Base-by-base conservation (phyloP, 2,113 vertebrate genomes). In the Siphamia tubifer region DNA sequence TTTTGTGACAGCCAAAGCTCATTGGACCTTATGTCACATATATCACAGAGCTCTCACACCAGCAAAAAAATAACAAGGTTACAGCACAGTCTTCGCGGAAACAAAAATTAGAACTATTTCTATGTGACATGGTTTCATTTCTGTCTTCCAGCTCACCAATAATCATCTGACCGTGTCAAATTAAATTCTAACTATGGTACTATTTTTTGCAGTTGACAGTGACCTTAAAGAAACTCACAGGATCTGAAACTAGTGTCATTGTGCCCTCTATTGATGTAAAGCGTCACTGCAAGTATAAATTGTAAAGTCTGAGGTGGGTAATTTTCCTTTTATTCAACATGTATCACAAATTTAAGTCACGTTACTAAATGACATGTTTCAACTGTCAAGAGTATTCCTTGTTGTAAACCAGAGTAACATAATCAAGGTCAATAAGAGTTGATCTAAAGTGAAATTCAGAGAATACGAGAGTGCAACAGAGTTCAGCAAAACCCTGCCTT, bases 241-340 rank as follows among this genome's bases (percentile, higher is more conserved):
- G 3, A 6, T 23, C 35, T 2, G 36, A 72, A 17, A 62, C 45
- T 52, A 89, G 70, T 80, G 66, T 72, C 13, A 74, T 44, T 79
- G 73, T 83, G 77, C 82, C 89, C 89, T 78, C 90, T 85, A 40
- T 38, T 77, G 83, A 45, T 30, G 0, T 12, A 56, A 54, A 10
- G 15, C 35, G 66, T 15, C 45, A 84, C 30, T 83, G 58, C 82
- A 67, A 54, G 4, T 1, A 28, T 31, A 7, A 13, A 15, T 12
- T 17, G n/a, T n/a, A n/a, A 5, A 15, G 21, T 54, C 20, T n/a
- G 7, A 53, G 1, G 9, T 43, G 9, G n/a, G n/a, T n/a, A 5
- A 28, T 13, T 23, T 21, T 3, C 8, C 6, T 3, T 16, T 8
- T 12, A 1, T 10, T 0, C 0, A 13, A 10, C 6, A 23, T 12